These are phyloP conservation scores for Germaria angustata DNA, from an alignment of 2,888 invertebrate species.

Conservation along the genomic window DNA sequence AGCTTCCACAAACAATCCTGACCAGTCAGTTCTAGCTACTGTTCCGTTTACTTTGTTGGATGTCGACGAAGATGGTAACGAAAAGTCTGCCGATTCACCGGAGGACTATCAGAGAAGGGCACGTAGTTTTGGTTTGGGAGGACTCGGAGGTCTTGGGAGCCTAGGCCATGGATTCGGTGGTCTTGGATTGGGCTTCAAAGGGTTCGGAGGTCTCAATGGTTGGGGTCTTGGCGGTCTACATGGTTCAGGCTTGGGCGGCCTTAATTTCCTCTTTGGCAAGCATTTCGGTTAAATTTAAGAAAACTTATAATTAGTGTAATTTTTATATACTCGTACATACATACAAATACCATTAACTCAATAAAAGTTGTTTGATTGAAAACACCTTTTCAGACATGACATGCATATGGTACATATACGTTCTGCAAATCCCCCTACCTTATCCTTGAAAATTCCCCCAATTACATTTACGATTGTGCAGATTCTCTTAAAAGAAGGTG, in stretches of 20 bases:
- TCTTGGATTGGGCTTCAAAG: conserved; percentile 66
- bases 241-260: conserved; percentile 69
- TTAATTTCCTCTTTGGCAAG: conserved; percentile 72
- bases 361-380: too few relatives aligned
- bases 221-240: conserved; percentile 70
- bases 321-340: neutral
- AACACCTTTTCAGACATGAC: too few relatives aligned
- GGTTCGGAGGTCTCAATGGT: conserved; percentile 67
- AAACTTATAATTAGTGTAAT: too few relatives aligned
- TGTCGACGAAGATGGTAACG: conserved; percentile 66
- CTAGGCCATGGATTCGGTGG: conserved; percentile 69
- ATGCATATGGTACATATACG: too few relatives aligned
- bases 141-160: conserved; percentile 67
- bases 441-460: too few relatives aligned
- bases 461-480: too few relatives aligned
- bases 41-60: conserved; percentile 71
- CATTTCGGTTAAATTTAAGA: conserved; percentile 59
- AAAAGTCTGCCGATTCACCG: conserved; percentile 22
- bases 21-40: conserved; percentile 10
- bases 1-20: conserved; percentile 17
- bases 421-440: too few relatives aligned
- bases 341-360: too few relatives aligned
- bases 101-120: conserved; percentile 67
- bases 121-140: conserved; percentile 71
- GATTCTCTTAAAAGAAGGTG: too few relatives aligned